phyloP scores from a whole-genome alignment of 2,888 invertebrate genomes.

The Eupithecia centaureata region DNA sequence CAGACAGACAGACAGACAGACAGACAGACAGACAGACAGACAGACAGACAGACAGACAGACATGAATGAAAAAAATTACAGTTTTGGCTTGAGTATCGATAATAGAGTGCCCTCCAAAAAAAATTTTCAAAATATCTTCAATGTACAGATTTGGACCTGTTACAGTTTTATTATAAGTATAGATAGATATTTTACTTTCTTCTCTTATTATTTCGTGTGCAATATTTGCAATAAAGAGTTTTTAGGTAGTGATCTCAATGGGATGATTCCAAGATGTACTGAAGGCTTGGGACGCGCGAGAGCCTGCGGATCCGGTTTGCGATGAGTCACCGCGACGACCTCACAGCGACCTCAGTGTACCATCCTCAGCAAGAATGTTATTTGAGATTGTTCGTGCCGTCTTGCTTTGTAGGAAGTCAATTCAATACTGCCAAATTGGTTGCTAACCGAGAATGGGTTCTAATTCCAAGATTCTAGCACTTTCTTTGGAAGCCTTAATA shows the following conservation, averaged over 20 bases:
- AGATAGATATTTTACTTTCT: too few relatives aligned
- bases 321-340: slow-evolving; percentile 72
- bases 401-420: not conserved
- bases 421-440: not conserved
- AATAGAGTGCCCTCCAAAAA: too few relatives aligned
- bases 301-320: slow-evolving; percentile 68
- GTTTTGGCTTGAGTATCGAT: too few relatives aligned
- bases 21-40: too few relatives aligned
- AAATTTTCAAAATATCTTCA: too few relatives aligned
- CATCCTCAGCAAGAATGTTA: slow-evolving; percentile 46
- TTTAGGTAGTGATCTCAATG: not conserved
- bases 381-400: slow-evolving; percentile 20
- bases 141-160: too few relatives aligned
- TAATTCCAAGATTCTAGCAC: not conserved
- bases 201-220: too few relatives aligned
- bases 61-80: too few relatives aligned
- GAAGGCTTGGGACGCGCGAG: slow-evolving; percentile 38
- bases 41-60: too few relatives aligned
- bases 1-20: too few relatives aligned
- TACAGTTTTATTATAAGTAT: too few relatives aligned
- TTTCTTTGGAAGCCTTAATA: not conserved
- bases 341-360: slow-evolving; percentile 66
- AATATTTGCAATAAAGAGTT: too few relatives aligned
- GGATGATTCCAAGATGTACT: slow-evolving; percentile 10
- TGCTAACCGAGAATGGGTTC: not conserved